Percentiles rank a stretch among this genome's conserved stretches.
phyloP scores from a whole-genome alignment of 2,113 vertebrate species.

The Forbesichthys papilliferus region DNA sequence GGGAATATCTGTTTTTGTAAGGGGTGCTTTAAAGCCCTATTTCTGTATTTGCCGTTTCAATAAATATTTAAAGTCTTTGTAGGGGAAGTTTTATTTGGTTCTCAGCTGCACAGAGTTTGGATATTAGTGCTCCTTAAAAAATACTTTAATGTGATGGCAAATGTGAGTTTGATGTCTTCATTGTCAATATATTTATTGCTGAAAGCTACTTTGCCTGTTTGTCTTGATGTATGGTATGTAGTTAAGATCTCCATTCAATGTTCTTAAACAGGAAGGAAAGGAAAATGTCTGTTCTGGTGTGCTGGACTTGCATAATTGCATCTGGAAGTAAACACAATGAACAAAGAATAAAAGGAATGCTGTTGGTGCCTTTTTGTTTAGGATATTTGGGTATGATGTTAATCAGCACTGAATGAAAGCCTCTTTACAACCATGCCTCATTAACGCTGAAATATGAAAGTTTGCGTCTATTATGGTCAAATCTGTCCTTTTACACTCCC shows the following conservation, averaged over 20 bases:
- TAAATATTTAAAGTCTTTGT: too few species aligned
- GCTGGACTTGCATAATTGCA: conserved; percentile 11
- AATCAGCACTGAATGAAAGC: conserved; percentile 20
- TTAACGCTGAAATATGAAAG: conserved; percentile 35
- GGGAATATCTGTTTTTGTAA: conserved; percentile 28
- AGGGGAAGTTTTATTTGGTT: not conserved
- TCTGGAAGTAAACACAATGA: conserved; percentile 5
- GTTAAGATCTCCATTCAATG: not conserved
- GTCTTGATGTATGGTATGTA: not conserved
- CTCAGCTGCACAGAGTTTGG: not conserved
- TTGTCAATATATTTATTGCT: not conserved
- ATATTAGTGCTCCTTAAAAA: not conserved
- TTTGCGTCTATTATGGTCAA: conserved; percentile 22
- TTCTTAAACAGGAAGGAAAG: conserved; percentile 13
- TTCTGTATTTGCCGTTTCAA: not conserved
- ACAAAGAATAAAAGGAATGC: conserved; percentile 22
- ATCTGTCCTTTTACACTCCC: conserved; percentile 11
- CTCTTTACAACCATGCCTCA: conserved; percentile 24
- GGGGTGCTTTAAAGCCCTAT: not conserved
- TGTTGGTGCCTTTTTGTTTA: conserved; percentile 13
- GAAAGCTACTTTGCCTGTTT: not conserved
- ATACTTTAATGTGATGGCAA: not conserved
- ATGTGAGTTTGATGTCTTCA: not conserved
- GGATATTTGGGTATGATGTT: conserved; percentile 11
- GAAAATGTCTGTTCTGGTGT: conserved; percentile 13